Evolutionary conservation across 2,888 invertebrate species (phyloP), one percentile per base, ranked within the genome.

Genomic region (Scaptomyza polygonia): DNA sequence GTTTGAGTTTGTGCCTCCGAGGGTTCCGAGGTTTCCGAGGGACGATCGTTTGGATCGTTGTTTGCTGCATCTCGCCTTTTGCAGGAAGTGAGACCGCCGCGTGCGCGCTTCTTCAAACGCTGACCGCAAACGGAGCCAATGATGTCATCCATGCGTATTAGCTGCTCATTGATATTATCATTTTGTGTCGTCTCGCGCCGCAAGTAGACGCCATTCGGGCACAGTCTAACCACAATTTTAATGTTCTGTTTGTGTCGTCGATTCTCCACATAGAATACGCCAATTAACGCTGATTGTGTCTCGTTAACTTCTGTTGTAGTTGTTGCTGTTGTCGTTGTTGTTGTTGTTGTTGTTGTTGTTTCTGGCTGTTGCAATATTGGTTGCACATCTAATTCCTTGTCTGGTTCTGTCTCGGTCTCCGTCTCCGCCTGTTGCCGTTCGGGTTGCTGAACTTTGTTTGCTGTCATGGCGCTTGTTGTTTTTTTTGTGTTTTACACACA

Each of bases 171-270:
- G 21, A 85, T 70, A 32, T 89, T 74, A 61, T 95, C 95, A 79
- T 95, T 94, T 61, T 93, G 94, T 2, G 76, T 73, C 0, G 86
- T 87, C 92, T 96, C 96, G 89, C 96, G 96, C 25, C 95, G 94
- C 83, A 97, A 92, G 85, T 94, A 95, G 71, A 97, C 92, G 12
- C 96, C 96, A 79, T 94, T 94, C 32, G 94, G 94, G 42, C 95
- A 95, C 45, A 97, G 92, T 76, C 94, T 94, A 52, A 97, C 96
- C 82, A 95, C 94, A 91, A 96, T 96, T 72, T 95, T 95, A 57
- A 95, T 95, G 91, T 95, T 96, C 88, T 95, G 96, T 91, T 95
- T 96, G 89, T 95, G 96, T 89, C 95, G 95, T 90, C 96, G 96
- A 16, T 77, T 86, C 44, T 85, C 89, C 45, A 90, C 88, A 52